Conservation (phyloP, 2,797 vertebrate species). For the Coregonus ussuriensis region DNA sequence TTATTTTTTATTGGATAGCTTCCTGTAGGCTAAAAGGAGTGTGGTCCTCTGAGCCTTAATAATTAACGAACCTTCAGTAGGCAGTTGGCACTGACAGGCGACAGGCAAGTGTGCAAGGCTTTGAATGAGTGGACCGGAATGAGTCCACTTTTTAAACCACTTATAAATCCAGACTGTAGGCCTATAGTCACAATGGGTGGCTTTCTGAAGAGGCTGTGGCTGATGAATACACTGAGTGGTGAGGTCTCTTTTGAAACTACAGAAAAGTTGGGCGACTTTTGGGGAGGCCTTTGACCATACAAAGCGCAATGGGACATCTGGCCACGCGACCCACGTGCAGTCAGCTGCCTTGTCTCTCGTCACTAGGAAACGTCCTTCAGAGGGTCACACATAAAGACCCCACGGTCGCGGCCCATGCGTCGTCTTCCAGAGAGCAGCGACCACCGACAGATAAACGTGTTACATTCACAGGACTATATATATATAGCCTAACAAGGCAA, state of each 20-base stretch:
- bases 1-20: neutral
- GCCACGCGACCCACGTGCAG: conserved; percentile 41
- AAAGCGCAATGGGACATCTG: conserved; percentile 34
- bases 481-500: too few species aligned
- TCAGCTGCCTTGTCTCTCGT: conserved; percentile 5
- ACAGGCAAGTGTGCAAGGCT: neutral
- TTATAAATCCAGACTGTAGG: conserved; percentile 21
- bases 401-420: neutral
- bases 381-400: neutral
- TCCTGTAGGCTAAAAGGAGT: neutral
- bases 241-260: conserved; percentile 22
- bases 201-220: conserved; percentile 10
- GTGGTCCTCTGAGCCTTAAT: neutral
- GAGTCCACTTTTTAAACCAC: conserved; percentile 19
- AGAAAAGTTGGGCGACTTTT: conserved; percentile 16
- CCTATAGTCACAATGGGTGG: conserved; percentile 22
- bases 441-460: neutral
- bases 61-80: too few species aligned
- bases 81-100: neutral
- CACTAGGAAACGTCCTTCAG: neutral
- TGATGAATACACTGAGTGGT: conserved; percentile 20
- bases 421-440: neutral
- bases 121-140: neutral
- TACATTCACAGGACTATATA: neutral
- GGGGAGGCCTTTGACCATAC: neutral